Conservation (phyloP, 37 sponge, comb jelly and placozoan species). For the Diacarnus erythraeanus region DNA sequence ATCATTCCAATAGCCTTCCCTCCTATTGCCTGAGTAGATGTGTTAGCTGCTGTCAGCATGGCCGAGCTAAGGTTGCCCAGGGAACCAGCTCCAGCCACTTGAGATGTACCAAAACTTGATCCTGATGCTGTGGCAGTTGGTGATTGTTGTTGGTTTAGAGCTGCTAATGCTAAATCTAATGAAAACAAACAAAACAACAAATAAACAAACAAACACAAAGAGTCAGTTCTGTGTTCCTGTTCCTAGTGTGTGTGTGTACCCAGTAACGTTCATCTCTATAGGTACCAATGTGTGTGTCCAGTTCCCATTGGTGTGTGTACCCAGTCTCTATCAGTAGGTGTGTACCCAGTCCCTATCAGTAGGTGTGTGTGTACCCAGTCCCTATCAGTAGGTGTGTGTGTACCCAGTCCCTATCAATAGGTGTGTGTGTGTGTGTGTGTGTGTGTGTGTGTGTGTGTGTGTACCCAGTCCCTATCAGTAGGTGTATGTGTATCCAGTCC, state of each 20-base stretch:
- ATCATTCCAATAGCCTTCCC: not conserved
- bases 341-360: no score
- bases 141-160: slow-evolving; percentile 14
- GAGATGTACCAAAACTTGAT: not conserved
- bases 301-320: not conserved
- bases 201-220: no score
- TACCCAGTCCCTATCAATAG: no score
- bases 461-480: no score
- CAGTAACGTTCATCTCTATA: not conserved
- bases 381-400: no score
- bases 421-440: no score
- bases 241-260: no score
- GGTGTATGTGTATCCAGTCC: no score
- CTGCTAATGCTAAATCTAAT: slow-evolving; percentile 6
- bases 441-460: not conserved
- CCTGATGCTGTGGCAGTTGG: not conserved
- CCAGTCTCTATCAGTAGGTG: no score
- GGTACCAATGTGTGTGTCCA: not conserved
- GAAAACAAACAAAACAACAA: no score
- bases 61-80: slow-evolving; percentile 65
- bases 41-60: slow-evolving; percentile 42
- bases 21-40: not conserved
- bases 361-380: no score
- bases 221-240: no score
- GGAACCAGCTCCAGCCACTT: not conserved